Evolutionary conservation across 2,888 invertebrate genomes (phyloP), one percentile per base, ranked within the genome.

Genomic region (Amphimallon solstitiale): DNA sequence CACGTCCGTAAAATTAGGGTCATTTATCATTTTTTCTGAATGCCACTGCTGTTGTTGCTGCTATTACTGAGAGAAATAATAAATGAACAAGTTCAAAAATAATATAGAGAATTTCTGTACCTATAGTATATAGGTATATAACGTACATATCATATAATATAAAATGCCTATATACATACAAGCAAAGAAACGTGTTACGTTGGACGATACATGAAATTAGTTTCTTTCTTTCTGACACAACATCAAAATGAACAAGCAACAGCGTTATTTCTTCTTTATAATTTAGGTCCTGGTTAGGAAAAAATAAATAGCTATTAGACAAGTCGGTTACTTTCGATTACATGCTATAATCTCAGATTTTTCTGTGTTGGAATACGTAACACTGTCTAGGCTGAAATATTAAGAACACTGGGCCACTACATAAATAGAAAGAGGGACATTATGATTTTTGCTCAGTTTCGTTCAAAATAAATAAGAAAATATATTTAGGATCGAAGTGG

Each of bases 11-110:
- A 59, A 59, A 59, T 59, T 59, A 59, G 29, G 29, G 43, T 17
- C 56, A 43, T 43, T 43, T 43, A 59, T 59, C 56, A 45, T 59
- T 59, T 59, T n/a, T 43, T 29, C 43, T 40, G 56, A 59, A 43
- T 59, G 56, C 43, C 29, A 10, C 29, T 7, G 14, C 43, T 10
- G 56, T 9, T 29, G 29, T 29, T 29, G 29, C 29, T 29, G 29
- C 29, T 29, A 29, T 29, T 29, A 29, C 29, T 4, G 15, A 14
- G 56, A 59, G 40, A 59, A 59, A 59, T 45, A 59, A 59, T 59
- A 59, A 59, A 59, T 29, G 56, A 59, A 59, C 43, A 43, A 43
- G 56, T 14, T 43, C 12, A 14, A 29, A 43, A 45, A 59, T 43
- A 59, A 59, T 59, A 59, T n/a, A 59, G 43, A 29, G 23, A 43